Percentiles rank a stretch among this genome's conserved stretches.
phyloP scores from a whole-genome alignment of 2,888 invertebrate genomes.

The Rotaria socialis region DNA sequence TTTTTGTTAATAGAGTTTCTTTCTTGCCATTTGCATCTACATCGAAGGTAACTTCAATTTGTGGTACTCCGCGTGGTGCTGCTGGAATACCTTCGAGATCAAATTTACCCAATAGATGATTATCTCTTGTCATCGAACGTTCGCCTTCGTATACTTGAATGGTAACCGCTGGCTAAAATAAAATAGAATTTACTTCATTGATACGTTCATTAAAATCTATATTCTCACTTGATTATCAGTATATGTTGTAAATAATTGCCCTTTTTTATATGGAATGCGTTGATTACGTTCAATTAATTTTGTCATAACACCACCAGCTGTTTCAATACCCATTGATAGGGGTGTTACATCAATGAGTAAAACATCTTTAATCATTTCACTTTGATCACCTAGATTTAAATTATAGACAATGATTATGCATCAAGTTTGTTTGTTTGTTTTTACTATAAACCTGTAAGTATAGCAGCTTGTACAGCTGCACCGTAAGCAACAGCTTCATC shows the following conservation, averaged over 20 bases:
- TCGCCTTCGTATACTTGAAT: conserved; percentile 64
- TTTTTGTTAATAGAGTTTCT: too few species aligned
- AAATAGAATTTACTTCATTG: background rate
- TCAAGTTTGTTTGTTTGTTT: background rate
- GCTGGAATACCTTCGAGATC: conserved; percentile 93
- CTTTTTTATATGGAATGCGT: conserved; percentile 91
- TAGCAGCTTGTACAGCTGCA: conserved; percentile 85
- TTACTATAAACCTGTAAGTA: conserved; percentile 51
- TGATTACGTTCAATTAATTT: conserved; percentile 92
- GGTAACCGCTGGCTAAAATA: conserved; percentile 72
- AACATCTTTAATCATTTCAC: conserved; percentile 59
- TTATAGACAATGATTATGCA: conserved; percentile 61
- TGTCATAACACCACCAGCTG: conserved; percentile 89
- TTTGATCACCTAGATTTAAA: conserved; percentile 66
- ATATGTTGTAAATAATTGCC: conserved; percentile 91
- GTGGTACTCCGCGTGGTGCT: conserved; percentile 78
- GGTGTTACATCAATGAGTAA: conserved; percentile 59
- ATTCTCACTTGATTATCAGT: conserved; percentile 77
- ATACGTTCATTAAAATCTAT: background rate
- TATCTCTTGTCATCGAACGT: conserved; percentile 60
- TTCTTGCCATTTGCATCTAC: conserved; percentile 67
- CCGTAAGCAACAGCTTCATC: conserved; percentile 61
- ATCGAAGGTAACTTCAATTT: conserved; percentile 63
- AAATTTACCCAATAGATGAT: conserved; percentile 83
- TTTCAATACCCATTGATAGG: conserved; percentile 79